Base-by-base conservation (phyloP, 2,888 invertebrate species). In the Oligia strigilis region DNA sequence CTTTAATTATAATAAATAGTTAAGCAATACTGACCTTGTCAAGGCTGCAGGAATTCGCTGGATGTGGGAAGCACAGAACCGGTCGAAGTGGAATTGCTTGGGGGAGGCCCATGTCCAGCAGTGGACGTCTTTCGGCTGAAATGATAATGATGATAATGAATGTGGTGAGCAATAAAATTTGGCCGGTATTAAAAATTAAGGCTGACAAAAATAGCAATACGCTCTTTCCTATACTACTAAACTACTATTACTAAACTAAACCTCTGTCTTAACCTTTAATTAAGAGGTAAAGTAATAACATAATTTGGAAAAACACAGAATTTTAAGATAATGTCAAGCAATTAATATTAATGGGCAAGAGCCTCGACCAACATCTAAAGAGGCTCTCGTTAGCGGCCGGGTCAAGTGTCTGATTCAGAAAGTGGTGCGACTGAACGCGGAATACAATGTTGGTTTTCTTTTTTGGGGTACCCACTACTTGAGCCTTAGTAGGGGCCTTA, bases 331-430 rank as follows among this genome's bases (percentile, higher is more conserved):
- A 70, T 62, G 49, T 64, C 66, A 43, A 83, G 62, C 87, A 71
- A 86, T 74, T 83, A 83, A 77, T 83, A 74, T 83, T 83, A 86
- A 83, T 71, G 72, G 72, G 40, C 49, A 14, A 23, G 43, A 77
- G 23, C 0, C 87, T 64, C 73, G 23, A 64, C 87, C 77, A 74
- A 86, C 87, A 77, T 83, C 55, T 66, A 71, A 77, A 86, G 87
- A 64, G 83, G 67, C 58, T 71, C 73, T 83, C 52, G 77, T 83
- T 86, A 86, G 87, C 73, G 84, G 84, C 13, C n/a, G 78, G 87
- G 83, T 83, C 83, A 83, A 86, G 83, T 66, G 52, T n/a, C 23
- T 62, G 78, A 82, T 43, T 72, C 66, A 80, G 49, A 66, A 55
- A 69, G 64, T 76, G 69, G 84, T 64, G 29, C 58, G 29, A 52